Base-by-base conservation (phyloP, 2,888 invertebrate genomes). In the Steinernema scapterisci region DNA sequence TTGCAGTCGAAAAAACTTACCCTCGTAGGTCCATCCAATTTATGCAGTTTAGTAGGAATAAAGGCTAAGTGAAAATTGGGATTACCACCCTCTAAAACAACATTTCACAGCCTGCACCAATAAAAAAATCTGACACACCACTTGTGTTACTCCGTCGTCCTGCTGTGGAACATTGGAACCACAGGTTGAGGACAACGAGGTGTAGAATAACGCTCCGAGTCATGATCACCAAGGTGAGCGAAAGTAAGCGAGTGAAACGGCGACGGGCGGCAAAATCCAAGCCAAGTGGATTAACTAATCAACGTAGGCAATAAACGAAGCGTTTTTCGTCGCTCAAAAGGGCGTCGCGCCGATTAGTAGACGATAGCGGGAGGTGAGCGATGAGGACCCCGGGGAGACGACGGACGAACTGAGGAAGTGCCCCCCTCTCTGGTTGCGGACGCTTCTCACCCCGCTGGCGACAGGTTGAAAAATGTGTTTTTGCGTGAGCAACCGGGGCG, bases 401-500 rank as follows among this genome's bases (percentile, higher is more conserved):
- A 23, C 54, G 25, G 21, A n/a, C 23, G 52, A 21, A 21, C 52
- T 63, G 63, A 63, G 27, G 63, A 52, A 63, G 25, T 63, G 63
- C 38, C 63, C 31, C 27, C 25, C 45, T 44, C 13, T 38, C 48
- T 19, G 21, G 31, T 27, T 23, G 63, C 63, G 63, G 31, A 5
- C 21, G 63, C 63, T 31, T 63, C 27, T 31, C 63, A 27, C 27
- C n/a, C n/a, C 16, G 25, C 27, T 25, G 63, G 63, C 63, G 63
- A 31, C 63, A 63, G 63, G 63, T 63, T 63, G 63, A 63, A 63
- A 63, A 63, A 63, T 63, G 48, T 63, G 31, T 63, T 63, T 63
- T 63, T 63, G 63, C 63, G 63, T 63, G 63, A 63, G 63, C 63
- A 63, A 63, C 21, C 54, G 25, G 54, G 11, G 25, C 13, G 23